phyloP scores from a whole-genome alignment of 2,888 invertebrate species.

The Tillus elongatus region DNA sequence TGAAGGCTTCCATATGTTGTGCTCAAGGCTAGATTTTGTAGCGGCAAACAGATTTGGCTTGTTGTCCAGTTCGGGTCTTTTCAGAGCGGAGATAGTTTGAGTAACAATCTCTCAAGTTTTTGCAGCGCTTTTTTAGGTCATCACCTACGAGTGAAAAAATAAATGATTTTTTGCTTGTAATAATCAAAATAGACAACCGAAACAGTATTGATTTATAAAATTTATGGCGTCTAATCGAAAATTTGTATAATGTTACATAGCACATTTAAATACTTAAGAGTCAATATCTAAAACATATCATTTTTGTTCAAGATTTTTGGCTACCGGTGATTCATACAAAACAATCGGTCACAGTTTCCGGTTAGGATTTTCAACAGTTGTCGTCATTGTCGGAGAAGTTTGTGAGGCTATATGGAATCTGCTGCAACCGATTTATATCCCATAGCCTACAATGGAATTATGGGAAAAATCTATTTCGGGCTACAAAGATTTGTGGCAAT shows the following conservation, averaged over 20 bases:
- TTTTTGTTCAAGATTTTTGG: constrained; percentile 12
- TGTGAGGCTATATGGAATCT: not conserved
- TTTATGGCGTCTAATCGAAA: too few species aligned
- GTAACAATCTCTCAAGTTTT: constrained; percentile 10
- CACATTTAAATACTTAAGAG: not conserved
- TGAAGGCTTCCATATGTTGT: constrained; percentile 12
- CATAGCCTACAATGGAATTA: not conserved
- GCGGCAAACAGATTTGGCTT: constrained; percentile 1
- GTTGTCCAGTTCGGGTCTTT: constrained; percentile 7
- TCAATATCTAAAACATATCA: not conserved
- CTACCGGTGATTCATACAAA: too few species aligned
- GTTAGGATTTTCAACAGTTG: not conserved
- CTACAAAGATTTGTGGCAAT: constrained; percentile 1
- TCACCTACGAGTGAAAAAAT: constrained; percentile 10
- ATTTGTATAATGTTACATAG: too few species aligned
- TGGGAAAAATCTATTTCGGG: not conserved
- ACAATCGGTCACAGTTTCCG: not conserved
- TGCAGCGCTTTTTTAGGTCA: constrained; percentile 7
- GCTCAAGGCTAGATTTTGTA: constrained; percentile 8
- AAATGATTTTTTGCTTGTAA: too few species aligned
- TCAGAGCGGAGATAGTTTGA: constrained; percentile 5
- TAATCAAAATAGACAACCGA: too few species aligned
- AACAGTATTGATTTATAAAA: too few species aligned
- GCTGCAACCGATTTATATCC: not conserved
- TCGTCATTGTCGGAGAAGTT: not conserved